Evolutionary conservation across 2,888 invertebrate species (phyloP).

Genomic region (Autographa pulchrina): DNA sequence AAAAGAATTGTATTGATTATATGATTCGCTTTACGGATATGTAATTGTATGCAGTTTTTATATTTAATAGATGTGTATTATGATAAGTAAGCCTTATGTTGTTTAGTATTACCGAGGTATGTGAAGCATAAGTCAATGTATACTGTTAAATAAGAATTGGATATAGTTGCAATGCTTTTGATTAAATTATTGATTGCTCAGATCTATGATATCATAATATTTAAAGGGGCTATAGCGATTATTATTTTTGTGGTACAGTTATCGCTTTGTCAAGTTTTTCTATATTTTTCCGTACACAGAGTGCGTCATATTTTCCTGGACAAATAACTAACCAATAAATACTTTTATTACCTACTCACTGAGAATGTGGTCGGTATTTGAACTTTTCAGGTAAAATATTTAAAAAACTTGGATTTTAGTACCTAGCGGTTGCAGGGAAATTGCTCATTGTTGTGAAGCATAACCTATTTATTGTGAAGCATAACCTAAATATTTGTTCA

Average conservation of each 20-base stretch:
- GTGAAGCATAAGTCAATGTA: no score
- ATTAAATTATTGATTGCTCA: no score
- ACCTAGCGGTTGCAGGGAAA: constrained; percentile 13
- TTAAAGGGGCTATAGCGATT: no score
- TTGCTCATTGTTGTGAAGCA: constrained; percentile 5
- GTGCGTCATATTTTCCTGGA: constrained; percentile 21
- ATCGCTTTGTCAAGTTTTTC: no score
- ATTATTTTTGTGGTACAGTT: no score
- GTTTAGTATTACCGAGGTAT: not conserved
- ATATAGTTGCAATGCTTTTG: no score
- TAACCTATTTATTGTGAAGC: constrained; percentile 10
- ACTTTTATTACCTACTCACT: constrained; percentile 38
- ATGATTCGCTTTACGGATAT: not conserved
- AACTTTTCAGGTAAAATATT: constrained; percentile 34
- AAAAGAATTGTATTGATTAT: constrained; percentile 8
- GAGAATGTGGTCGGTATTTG: constrained; percentile 43
- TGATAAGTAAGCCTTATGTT: not conserved
- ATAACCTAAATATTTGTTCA: constrained; percentile 14
- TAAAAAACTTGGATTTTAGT: not conserved
- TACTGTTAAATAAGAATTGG: no score
- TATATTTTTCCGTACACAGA: constrained; percentile 8
- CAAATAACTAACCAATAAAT: constrained; percentile 19
- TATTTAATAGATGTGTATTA: not conserved
- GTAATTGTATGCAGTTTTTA: not conserved
- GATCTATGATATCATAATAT: no score